These are phyloP conservation scores for Pristionchus japonicus DNA, from an alignment of 2,888 invertebrate genomes.

Conservation along the genomic window DNA sequence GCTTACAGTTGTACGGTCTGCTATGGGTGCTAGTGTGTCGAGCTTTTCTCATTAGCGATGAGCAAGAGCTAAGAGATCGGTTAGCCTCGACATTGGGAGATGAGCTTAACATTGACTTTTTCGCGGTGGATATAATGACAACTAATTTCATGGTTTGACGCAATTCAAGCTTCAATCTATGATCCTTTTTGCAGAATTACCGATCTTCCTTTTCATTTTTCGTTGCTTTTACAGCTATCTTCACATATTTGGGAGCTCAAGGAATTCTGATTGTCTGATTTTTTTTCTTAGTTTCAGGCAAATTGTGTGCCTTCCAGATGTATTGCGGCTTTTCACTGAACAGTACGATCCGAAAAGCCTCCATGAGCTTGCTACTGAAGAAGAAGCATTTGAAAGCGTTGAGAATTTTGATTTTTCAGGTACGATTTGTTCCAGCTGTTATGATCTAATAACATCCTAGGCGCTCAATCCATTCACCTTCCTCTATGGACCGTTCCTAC, in stretches of 20 bases:
- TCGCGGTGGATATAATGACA: background rate
- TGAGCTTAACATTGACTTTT: background rate
- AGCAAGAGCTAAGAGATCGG: background rate
- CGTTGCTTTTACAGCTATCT: background rate
- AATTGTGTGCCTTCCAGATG: background rate
- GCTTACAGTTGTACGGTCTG: background rate
- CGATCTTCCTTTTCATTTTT: background rate
- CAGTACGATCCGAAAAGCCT: background rate
- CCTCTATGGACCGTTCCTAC: background rate
- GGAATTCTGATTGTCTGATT: background rate
- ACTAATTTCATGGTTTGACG: background rate
- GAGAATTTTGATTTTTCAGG: background rate
- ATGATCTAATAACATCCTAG: background rate
- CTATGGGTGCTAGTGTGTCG: background rate
- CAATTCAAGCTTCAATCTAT: background rate
- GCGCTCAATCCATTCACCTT: background rate
- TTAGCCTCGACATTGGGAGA: background rate
- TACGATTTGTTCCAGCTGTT: background rate
- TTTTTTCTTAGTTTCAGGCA: background rate
- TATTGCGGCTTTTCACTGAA: background rate
- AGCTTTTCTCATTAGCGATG: background rate
- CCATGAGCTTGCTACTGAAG: background rate
- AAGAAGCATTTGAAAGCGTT: background rate
- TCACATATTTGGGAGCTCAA: background rate
- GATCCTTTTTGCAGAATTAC: too few species aligned